These are phyloP conservation scores for Hycleus cichorii DNA, from an alignment of 1,140 invertebrate genomes.

Conservation along the genomic window DNA sequence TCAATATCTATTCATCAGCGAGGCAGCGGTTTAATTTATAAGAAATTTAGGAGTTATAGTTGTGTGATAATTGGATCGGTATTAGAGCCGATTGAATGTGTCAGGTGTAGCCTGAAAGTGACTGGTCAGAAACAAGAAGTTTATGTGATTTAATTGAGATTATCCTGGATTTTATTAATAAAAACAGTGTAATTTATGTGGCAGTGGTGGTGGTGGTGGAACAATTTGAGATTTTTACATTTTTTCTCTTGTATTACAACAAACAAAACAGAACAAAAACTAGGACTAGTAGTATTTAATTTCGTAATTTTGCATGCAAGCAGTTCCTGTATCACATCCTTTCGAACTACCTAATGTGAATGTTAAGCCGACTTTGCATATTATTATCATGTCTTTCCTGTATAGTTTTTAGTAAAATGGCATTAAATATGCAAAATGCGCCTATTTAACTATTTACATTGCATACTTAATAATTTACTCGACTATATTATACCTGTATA, in stretches of 20 bases:
- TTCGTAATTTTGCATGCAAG: constrained; percentile 20
- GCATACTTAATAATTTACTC: not conserved
- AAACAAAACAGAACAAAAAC: too few relatives aligned
- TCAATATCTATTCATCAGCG: constrained; percentile 6
- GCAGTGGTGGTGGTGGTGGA: too few relatives aligned
- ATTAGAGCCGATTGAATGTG: too few relatives aligned
- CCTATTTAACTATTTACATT: not conserved
- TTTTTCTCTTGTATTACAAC: too few relatives aligned
- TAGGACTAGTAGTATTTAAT: not conserved
- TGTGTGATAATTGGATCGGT: not conserved
- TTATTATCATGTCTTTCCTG: constrained; percentile 17
- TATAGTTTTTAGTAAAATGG: constrained; percentile 4
- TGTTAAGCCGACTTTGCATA: constrained; percentile 20
- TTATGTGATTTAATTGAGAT: too few relatives aligned
- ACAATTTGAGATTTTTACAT: too few relatives aligned
- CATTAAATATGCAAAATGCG: constrained; percentile 16
- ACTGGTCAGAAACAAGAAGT: too few relatives aligned
- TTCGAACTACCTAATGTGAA: constrained; percentile 17
- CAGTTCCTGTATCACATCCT: constrained; percentile 12
- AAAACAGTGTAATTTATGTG: too few relatives aligned
- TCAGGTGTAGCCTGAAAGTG: too few relatives aligned
- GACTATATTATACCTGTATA: not conserved
- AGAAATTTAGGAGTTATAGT: too few relatives aligned
- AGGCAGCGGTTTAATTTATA: not conserved
- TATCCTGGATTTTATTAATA: too few relatives aligned